Evolutionary conservation across 2,888 invertebrate species (phyloP).

Genomic region (Polyommatus iphigenia): DNA sequence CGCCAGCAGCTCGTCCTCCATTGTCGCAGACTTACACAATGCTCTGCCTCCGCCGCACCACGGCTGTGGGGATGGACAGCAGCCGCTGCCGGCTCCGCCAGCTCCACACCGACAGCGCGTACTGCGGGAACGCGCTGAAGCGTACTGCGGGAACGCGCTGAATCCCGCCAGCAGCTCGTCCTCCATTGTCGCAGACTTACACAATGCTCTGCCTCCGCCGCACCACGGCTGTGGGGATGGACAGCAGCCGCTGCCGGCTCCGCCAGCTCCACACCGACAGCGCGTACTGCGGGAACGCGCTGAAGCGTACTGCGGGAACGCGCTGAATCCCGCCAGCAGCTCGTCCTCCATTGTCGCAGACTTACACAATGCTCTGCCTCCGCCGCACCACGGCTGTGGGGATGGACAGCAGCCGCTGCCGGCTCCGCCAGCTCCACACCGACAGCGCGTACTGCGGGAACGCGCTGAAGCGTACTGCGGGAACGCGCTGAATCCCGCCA

Average conservation of each 20-base stretch:
- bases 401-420: conserved; percentile 69
- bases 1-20: not conserved
- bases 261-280: conserved; percentile 86
- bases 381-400: conserved; percentile 58
- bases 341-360: not conserved
- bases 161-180: not conserved
- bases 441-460: conserved; percentile 70
- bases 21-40: conserved; percentile 58
- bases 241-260: conserved; percentile 74
- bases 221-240: conserved; percentile 57
- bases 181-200: conserved; percentile 56
- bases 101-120: conserved; percentile 82
- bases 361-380: conserved; percentile 63
- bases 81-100: conserved; percentile 82
- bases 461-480: conserved; percentile 39
- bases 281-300: conserved; percentile 56
- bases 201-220: conserved; percentile 59
- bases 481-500: no score
- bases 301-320: no score
- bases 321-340: no score
- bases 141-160: no score
- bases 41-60: conserved; percentile 57
- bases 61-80: conserved; percentile 58
- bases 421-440: conserved; percentile 85
- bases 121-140: conserved; percentile 50